A percentile compares a stretch with the other conserved stretches of the same genome.
Conservation (phyloP, 2,113 vertebrate genomes). For the Willisornis vidua region DNA sequence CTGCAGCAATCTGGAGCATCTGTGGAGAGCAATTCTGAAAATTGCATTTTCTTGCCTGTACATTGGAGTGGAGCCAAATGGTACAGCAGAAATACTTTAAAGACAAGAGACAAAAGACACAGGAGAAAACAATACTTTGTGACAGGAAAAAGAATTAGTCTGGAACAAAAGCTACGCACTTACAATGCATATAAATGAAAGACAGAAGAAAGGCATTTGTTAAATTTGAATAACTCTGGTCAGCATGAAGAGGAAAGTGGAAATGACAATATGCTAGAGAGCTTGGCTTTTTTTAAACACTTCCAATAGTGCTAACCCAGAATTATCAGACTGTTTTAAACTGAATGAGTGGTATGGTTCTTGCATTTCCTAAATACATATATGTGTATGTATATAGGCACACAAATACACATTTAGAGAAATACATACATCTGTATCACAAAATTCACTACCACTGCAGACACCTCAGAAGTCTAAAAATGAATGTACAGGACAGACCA, state of each 20-base stretch:
- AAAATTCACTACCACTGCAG: not conserved
- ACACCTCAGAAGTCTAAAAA: not conserved
- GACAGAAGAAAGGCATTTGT: not conserved
- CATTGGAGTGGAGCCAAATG: not conserved
- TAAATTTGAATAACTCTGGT: not conserved
- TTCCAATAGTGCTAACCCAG: not conserved
- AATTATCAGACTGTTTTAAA: not conserved
- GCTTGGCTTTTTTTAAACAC: not conserved
- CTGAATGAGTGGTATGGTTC: not conserved
- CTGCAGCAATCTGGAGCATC: not conserved
- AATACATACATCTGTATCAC: not conserved
- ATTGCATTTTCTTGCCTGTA: not conserved
- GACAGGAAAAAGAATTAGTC: not conserved
- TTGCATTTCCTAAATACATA: not conserved
- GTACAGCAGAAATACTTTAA: slow-evolving; percentile 30
- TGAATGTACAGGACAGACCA: not conserved
- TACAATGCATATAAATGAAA: slow-evolving; percentile 14
- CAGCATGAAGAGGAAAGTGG: not conserved
- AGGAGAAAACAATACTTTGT: not conserved
- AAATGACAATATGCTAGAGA: not conserved
- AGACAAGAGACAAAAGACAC: slow-evolving; percentile 15
- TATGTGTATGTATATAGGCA: too few species aligned
- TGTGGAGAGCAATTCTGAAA: slow-evolving; percentile 38
- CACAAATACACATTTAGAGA: not conserved
- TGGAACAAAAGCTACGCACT: slow-evolving; percentile 9